These are phyloP conservation scores for Rhynchomys soricoides DNA, from an alignment of 2,113 vertebrate genomes.

Conservation along the genomic window DNA sequence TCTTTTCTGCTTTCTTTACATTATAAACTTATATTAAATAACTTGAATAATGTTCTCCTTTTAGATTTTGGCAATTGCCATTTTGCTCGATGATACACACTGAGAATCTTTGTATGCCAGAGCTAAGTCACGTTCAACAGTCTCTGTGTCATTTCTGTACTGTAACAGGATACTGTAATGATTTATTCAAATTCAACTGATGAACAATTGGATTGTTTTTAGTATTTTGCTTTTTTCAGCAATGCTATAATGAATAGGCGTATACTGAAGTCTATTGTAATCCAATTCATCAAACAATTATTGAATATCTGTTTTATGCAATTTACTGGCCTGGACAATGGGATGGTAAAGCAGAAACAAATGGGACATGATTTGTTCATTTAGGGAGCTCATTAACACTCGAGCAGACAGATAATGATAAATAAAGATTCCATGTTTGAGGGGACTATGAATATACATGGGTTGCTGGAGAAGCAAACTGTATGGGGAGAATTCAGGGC, in stretches of 20 bases:
- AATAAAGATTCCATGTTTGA: background rate
- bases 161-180: background rate
- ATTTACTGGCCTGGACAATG: background rate
- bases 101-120: background rate
- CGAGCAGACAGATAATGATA: background rate
- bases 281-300: background rate
- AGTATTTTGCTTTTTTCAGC: slow-evolving; percentile 50
- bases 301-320: slow-evolving; percentile 34
- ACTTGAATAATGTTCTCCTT: background rate
- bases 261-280: slow-evolving; percentile 51
- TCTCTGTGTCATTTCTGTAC: background rate
- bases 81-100: slow-evolving; percentile 1
- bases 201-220: slow-evolving; percentile 17
- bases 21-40: background rate
- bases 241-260: slow-evolving; percentile 26
- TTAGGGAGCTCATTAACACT: background rate
- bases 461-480: background rate
- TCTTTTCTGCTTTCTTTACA: background rate
- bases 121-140: slow-evolving; percentile 18
- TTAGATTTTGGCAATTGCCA: background rate
- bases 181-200: slow-evolving; percentile 48
- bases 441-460: background rate
- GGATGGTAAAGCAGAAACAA: background rate
- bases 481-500: background rate
- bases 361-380: background rate